These are phyloP conservation scores for Metacarcinus magister DNA, from an alignment of 2,888 invertebrate genomes.

Conservation along the genomic window DNA sequence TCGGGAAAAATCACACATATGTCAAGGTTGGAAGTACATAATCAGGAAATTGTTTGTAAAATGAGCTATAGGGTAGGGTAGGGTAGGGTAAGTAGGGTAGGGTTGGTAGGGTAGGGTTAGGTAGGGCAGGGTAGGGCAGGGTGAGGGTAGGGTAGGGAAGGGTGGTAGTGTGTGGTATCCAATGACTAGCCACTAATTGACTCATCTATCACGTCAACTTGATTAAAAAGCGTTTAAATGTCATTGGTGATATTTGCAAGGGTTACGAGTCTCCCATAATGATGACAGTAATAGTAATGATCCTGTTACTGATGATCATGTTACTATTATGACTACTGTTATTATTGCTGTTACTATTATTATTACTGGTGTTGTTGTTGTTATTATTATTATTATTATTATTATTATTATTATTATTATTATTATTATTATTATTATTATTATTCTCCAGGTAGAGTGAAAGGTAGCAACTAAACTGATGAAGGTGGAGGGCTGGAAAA, in stretches of 20 bases:
- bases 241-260: not conserved
- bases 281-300: not conserved
- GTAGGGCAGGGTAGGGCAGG: too few relatives aligned
- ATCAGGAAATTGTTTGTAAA: constrained; percentile 12
- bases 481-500: not conserved
- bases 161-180: not conserved
- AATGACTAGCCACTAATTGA: not conserved
- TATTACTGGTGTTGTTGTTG: not conserved
- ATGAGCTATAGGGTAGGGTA: not conserved
- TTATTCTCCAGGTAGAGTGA: not conserved
- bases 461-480: not conserved
- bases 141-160: too few relatives aligned
- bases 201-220: not conserved
- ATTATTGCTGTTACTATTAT: not conserved
- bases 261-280: not conserved
- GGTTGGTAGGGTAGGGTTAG: too few relatives aligned
- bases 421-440: not conserved
- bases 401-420: not conserved
- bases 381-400: not conserved
- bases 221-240: not conserved
- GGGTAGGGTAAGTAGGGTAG: too few relatives aligned
- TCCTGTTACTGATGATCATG: not conserved
- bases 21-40: not conserved
- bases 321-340: not conserved
- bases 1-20: not conserved